Evolutionary conservation across 2,888 invertebrate genomes (phyloP).

Genomic region (Cataglyphis cursor): DNA sequence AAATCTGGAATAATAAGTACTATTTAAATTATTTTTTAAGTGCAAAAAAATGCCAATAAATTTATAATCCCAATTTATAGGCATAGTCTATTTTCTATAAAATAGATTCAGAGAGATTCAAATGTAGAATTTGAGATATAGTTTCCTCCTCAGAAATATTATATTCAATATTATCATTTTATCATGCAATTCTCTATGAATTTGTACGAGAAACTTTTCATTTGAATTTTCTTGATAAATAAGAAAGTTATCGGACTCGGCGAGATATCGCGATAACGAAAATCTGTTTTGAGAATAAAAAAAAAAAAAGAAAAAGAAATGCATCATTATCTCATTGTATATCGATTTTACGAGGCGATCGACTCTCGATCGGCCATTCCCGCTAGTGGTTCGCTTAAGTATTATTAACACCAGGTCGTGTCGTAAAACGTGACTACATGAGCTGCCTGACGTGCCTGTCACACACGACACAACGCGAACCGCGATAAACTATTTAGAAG

Average conservation of each 20-base stretch:
- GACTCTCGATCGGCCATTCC: constrained; percentile 39
- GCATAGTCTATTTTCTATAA: neutral
- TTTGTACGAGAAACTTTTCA: neutral
- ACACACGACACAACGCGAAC: constrained; percentile 40
- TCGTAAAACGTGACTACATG: constrained; percentile 49
- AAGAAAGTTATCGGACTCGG: neutral
- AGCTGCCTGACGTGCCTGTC: constrained; percentile 50
- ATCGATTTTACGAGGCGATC: constrained; percentile 37
- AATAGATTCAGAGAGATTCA: neutral
- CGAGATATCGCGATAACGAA: neutral
- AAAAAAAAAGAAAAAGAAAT: constrained; percentile 15
- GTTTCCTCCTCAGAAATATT: neutral
- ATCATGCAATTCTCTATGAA: neutral
- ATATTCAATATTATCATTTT: neutral
- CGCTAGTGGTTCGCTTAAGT: constrained; percentile 43
- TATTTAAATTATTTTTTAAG: neutral
- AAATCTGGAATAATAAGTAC: neutral
- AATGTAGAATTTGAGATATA: neutral
- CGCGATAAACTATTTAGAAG: constrained; percentile 50
- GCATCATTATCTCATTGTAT: constrained; percentile 37
- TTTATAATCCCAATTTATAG: neutral
- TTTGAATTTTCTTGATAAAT: neutral
- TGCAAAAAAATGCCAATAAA: neutral
- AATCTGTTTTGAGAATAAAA: constrained; percentile 8
- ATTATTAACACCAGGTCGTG: constrained; percentile 49